Evolutionary conservation across 2,888 invertebrate genomes (phyloP), one percentile per base, ranked within the genome.

Genomic region (Oligia strigilis): DNA sequence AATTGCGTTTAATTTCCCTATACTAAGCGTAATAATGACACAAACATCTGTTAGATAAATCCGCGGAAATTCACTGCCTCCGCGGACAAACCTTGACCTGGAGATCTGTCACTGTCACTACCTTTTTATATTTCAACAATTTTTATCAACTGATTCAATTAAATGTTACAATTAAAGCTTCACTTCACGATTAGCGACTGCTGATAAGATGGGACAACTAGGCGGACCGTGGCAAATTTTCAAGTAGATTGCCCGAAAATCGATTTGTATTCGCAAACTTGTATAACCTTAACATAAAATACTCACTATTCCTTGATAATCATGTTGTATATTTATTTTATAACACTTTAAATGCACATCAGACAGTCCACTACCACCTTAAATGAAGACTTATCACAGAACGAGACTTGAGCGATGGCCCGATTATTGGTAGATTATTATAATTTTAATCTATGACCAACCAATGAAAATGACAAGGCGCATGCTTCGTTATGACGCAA

Each of bases 291-390:
- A 92, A 88, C 87, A 83, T 75, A 90, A 89, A 88, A 90, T 97
- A 98, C 98, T 98, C 95, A 98, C 98, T 97, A 98, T 97, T 98
- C 98, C 97, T 98, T 98, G 96, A 98, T 98, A 96, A 98, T 97
- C 98, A 98, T 98, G 94, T 95, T 97, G 97, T 94, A 91, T 94
- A 93, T 92, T 94, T 94, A 94, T 92, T 92, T 93, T 93, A 90
- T 92, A 93, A 94, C 95, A 96, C 96, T 95, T 85, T 95, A 96
- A 92, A 95, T 94, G 95, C 96, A 97, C 96, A 96, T 96, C 93
- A 96, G 96, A 97, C 95, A 96, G 95, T 97, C 94, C 97, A 97
- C 97, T 95, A 95, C 93, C 95, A 95, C 95, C 91, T 92, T 93
- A 93, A 92, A 95, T 91, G 93, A 88, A 94, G 92, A 95, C 94